A percentile compares a stretch with the other conserved stretches of the same genome.
Conservation (phyloP, 1,140 invertebrate genomes). For the Drosophila virilis region DNA sequence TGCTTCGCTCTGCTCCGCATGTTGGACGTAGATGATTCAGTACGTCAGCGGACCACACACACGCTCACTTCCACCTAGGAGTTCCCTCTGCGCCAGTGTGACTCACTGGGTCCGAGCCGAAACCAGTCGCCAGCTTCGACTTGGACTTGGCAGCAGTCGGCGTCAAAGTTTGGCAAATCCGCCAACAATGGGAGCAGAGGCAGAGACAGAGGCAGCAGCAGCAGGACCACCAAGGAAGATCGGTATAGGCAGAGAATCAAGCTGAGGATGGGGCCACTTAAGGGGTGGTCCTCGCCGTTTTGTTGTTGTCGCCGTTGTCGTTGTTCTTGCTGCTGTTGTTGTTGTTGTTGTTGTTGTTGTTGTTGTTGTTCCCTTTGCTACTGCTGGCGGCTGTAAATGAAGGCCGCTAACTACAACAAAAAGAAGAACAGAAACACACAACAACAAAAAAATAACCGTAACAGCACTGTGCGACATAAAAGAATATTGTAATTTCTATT, state of each 20-base stretch:
- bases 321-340: neutral
- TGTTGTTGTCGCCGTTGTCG: slow-evolving; percentile 1
- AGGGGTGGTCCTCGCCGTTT: slow-evolving; percentile 65
- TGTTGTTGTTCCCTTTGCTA: slow-evolving; percentile 24
- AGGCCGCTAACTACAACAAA: slow-evolving; percentile 42
- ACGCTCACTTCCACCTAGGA: slow-evolving; percentile 60
- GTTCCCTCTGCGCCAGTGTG: slow-evolving; percentile 59
- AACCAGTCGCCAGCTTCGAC: slow-evolving; percentile 23
- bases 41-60: slow-evolving; percentile 76
- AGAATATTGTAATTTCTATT: slow-evolving; percentile 12
- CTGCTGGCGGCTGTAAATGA: slow-evolving; percentile 56
- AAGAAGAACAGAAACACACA: slow-evolving; percentile 4
- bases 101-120: slow-evolving; percentile 51
- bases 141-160: slow-evolving; percentile 34
- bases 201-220: slow-evolving; percentile 21
- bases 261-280: slow-evolving; percentile 52
- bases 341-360: neutral
- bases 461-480: slow-evolving; percentile 55
- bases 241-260: slow-evolving; percentile 1
- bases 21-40: slow-evolving; percentile 58
- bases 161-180: slow-evolving; percentile 72
- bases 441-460: slow-evolving; percentile 39
- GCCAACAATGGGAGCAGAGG: slow-evolving; percentile 55
- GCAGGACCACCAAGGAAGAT: slow-evolving; percentile 56
- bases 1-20: slow-evolving; percentile 8